Base-by-base conservation (phyloP, 1,140 invertebrate species). In the Riptortus pedestris region DNA sequence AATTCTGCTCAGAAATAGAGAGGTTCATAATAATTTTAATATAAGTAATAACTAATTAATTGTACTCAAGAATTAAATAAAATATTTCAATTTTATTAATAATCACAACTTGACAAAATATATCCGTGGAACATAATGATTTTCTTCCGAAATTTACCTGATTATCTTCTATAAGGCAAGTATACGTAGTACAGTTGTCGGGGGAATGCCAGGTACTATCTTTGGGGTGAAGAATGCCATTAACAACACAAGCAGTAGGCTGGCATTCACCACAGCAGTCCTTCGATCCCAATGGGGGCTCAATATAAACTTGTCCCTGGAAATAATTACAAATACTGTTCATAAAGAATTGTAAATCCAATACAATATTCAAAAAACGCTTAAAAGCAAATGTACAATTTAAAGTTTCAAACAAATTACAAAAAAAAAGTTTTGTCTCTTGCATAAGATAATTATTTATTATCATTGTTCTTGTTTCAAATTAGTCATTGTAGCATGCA, bases 221-320 rank as follows among this genome's bases (percentile, higher is more conserved):
- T n/a, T 82, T 71, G 31, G 79, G 64, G 43, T 77, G 79, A 9
- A 79, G 66, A 2, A 70, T 64, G 2, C 80, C 79, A 0, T 80
- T 79, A 16, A 83, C 73, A 0, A 88, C 71, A 67, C 88, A 91
- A 27, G 76, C 76, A 0, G 77, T 74, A 74, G 84, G 83, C 24
- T 79, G 72, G 65, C 88, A 91, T 63, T 80, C 75, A 2, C 88
- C 88, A 69, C 88, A 91, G 73, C 88, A 90, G 20, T 77, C 70
- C 2, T 71, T 69, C 14, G 67, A 74, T 16, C 69, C 72, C 3
- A 73, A 64, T 0, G 68, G 51, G 1, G 75, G 67, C 2, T 73
- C 63, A 48, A 71, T 68, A 68, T 86, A 85, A 45, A 73, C 72
- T 74, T 79, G 84, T 2, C 85, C 85, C 64, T 77, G 67, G 11